Evolutionary conservation across 2,888 invertebrate genomes (phyloP), one percentile per base, ranked within the genome.

Genomic region (Metacarcinus magister): DNA sequence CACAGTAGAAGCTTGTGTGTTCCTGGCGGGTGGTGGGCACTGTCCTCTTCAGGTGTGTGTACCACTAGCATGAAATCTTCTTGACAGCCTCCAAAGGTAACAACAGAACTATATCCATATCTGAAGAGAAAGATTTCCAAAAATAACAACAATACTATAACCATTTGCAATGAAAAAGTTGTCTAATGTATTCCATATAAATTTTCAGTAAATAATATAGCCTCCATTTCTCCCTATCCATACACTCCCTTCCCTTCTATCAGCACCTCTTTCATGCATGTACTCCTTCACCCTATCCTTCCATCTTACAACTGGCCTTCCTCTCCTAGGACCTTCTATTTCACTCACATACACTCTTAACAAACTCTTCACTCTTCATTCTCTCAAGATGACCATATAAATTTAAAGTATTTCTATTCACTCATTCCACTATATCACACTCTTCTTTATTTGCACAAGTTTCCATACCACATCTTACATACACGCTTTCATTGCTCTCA

Each of bases 11-110:
- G 98, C 98, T 99, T 99, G 97, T 99, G 99, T 8, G 97, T 97
- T 96, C 97, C 97, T 67, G 97, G 96, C n/a, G 95, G 96, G 54
- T 96, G 96, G 23, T 95, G 96, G 98, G 23, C 98, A 98, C 97
- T 98, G 98, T 60, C 98, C 98, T 93, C 98, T 43, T 96, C 96
- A n/a, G 96, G 95, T 3, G 98, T 98, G 96, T 99, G 99, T 44
- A 99, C 99, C 0, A 99, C 99, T 97, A 99, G 98, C 99, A 99
- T 99, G 97, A 99, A 99, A 97, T 99, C 99, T 97, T 99, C 99
- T 98, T 99, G 98, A 97, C 99, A 98, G 46, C 99, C 99, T 2
- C 99, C 99, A 97, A 99, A 99, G 0, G 99, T 99, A 96, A 99
- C 98, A 28, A 99, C 99, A 95, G 98, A 98, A 60, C 98, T 98